phyloP scores from a whole-genome alignment of 2,797 vertebrate species.

The Pseudochirops corinnae region DNA sequence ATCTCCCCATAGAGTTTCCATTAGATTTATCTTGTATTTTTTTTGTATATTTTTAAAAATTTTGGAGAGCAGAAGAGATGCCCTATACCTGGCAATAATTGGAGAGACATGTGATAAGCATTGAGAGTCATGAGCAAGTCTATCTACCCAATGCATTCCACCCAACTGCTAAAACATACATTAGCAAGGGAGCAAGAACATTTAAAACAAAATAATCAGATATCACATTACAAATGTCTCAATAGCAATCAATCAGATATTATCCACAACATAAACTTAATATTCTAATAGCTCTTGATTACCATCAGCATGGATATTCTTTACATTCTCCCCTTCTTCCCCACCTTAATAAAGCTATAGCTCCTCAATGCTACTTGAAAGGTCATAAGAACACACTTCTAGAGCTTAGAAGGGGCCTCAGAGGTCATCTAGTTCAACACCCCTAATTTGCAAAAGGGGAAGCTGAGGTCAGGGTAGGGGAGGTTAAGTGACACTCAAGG shows the following conservation, averaged over 20 bases:
- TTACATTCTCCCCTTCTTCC: background rate
- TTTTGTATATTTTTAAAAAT: background rate
- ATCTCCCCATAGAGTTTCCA: background rate
- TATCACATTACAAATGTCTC: background rate
- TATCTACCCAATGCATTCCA: background rate
- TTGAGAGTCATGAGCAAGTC: background rate
- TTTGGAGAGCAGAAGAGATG: too few species aligned
- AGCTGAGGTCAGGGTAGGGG: too few species aligned
- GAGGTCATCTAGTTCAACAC: too few species aligned
- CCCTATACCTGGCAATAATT: too few species aligned
- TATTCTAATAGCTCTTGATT: background rate
- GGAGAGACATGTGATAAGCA: background rate
- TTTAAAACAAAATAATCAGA: background rate
- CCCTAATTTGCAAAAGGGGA: too few species aligned
- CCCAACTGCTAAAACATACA: background rate
- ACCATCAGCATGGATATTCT: background rate
- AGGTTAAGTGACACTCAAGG: too few species aligned
- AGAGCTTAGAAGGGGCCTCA: too few species aligned
- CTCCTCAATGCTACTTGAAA: too few species aligned
- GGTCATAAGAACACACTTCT: too few species aligned
- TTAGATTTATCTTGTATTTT: background rate
- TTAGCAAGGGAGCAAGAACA: background rate
- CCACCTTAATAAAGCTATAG: too few species aligned
- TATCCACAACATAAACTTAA: background rate
- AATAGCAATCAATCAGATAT: background rate